A percentile compares a stretch with the other conserved stretches of the same genome.
These are phyloP conservation scores for Poecilia latipinna DNA, from an alignment of 2,113 vertebrate genomes.

Conservation along the genomic window DNA sequence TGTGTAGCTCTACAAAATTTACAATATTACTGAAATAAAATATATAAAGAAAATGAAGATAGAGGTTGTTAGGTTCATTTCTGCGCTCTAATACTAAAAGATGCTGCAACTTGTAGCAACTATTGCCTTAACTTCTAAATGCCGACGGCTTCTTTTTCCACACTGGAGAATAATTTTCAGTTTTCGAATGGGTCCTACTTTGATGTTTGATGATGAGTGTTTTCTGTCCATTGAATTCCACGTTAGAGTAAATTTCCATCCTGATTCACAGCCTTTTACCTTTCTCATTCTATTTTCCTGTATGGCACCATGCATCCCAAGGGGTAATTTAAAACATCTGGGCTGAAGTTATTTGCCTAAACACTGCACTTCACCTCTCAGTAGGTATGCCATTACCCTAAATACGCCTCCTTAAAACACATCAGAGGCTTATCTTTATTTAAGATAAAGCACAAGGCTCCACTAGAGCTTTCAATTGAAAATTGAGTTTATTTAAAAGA, in stretches of 20 bases:
- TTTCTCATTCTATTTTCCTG: conserved; percentile 1
- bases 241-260: conserved; percentile 41
- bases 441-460: conserved; percentile 5
- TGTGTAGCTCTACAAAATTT: background rate
- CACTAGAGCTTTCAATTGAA: conserved; percentile 1
- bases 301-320: conserved; percentile 18
- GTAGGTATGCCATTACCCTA: conserved; percentile 7
- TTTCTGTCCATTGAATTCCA: conserved; percentile 40
- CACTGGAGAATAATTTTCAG: background rate
- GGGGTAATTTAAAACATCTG: conserved; percentile 62
- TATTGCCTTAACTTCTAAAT: conserved; percentile 2
- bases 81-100: conserved; percentile 27
- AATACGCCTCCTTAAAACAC: conserved; percentile 24
- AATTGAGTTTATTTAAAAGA: background rate
- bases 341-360: conserved; percentile 42
- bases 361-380: conserved; percentile 22
- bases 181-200: conserved; percentile 39
- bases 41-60: background rate
- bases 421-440: conserved; percentile 7
- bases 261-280: conserved; percentile 4
- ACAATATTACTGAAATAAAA: background rate
- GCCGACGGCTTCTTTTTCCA: conserved; percentile 21
- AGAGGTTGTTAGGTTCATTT: background rate
- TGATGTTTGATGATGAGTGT: conserved; percentile 43
- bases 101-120: conserved; percentile 45